These are phyloP conservation scores for Paralinhomoeus sp. DNA, from an alignment of 2,888 invertebrate species.

Conservation along the genomic window DNA sequence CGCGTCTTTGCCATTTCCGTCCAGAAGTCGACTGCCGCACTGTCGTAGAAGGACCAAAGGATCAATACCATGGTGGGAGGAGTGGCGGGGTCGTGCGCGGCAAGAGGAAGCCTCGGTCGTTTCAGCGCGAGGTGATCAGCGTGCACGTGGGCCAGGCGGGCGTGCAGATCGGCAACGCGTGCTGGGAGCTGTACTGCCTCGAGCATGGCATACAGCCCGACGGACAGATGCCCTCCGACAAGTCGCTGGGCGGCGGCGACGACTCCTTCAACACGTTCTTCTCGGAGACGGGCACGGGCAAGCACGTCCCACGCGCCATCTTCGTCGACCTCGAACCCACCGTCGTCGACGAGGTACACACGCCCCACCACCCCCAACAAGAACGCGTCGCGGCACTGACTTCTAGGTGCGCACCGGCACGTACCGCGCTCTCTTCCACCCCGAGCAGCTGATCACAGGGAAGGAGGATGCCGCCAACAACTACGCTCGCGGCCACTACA, in stretches of 20 bases:
- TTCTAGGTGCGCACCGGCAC: conserved; percentile 70
- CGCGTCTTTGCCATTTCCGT: background rate
- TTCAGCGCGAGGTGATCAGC: conserved; percentile 83
- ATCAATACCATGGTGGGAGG: too few species aligned
- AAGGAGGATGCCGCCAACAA: conserved; percentile 30
- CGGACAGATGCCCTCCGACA: conserved; percentile 75
- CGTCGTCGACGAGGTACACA: conserved; percentile 52
- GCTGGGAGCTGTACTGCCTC: conserved; percentile 89
- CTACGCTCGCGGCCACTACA: conserved; percentile 37
- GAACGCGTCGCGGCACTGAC: too few species aligned
- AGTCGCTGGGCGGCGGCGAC: conserved; percentile 36
- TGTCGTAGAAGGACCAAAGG: too few species aligned
- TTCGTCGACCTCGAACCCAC: conserved; percentile 79
- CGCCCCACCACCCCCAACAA: too few species aligned
- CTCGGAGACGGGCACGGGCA: conserved; percentile 67
- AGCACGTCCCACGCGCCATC: conserved; percentile 78
- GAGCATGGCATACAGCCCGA: conserved; percentile 96
- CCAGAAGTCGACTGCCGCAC: too few species aligned
- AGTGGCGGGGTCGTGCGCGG: conserved; percentile 55
- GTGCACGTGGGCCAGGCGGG: conserved; percentile 97
- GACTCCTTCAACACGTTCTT: conserved; percentile 31
- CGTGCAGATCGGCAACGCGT: conserved; percentile 92
- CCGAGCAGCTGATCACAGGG: too few species aligned
- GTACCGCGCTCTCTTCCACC: conserved; percentile 23
- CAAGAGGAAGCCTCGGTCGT: conserved; percentile 91